Evolutionary conservation across 2,888 invertebrate species (phyloP).

Genomic region (Lithophane semibrunnea): DNA sequence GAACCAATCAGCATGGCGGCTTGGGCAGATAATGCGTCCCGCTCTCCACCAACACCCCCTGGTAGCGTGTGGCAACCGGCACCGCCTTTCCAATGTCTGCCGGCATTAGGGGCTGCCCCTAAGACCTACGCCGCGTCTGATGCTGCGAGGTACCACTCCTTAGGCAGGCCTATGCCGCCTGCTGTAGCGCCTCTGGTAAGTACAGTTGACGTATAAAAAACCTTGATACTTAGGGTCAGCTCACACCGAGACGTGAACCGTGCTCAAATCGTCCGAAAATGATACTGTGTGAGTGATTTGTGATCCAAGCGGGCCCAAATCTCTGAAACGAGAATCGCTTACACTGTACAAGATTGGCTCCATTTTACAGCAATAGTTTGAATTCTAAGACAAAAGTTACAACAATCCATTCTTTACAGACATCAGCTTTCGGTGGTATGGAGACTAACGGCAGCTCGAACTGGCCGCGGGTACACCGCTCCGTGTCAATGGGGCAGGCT

Average conservation of each 20-base stretch:
- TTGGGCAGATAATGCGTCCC: conserved; percentile 73
- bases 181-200: conserved; percentile 71
- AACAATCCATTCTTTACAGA: conserved; percentile 28
- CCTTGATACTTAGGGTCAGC: conserved; percentile 6
- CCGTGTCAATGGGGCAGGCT: conserved; percentile 95
- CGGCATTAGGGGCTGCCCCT: conserved; percentile 83
- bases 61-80: conserved; percentile 87
- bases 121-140: conserved; percentile 84
- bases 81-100: conserved; percentile 85
- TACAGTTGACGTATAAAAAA: background rate
- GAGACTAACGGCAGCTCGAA: conserved; percentile 35
- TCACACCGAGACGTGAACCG: conserved; percentile 46
- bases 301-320: background rate
- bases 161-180: conserved; percentile 80
- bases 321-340: background rate
- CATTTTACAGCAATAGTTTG: background rate
- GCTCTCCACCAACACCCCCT: conserved; percentile 83
- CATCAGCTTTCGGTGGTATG: conserved; percentile 49
- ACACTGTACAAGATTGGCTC: background rate
- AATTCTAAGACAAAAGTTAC: too few relatives aligned
- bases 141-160: conserved; percentile 81
- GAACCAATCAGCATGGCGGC: conserved; percentile 77
- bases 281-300: too few relatives aligned
- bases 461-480: conserved; percentile 94
- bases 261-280: too few relatives aligned